A percentile compares a stretch with the other conserved stretches of the same genome.
Conservation (phyloP, 2,797 vertebrate genomes). For the Eulemur mongoz region DNA sequence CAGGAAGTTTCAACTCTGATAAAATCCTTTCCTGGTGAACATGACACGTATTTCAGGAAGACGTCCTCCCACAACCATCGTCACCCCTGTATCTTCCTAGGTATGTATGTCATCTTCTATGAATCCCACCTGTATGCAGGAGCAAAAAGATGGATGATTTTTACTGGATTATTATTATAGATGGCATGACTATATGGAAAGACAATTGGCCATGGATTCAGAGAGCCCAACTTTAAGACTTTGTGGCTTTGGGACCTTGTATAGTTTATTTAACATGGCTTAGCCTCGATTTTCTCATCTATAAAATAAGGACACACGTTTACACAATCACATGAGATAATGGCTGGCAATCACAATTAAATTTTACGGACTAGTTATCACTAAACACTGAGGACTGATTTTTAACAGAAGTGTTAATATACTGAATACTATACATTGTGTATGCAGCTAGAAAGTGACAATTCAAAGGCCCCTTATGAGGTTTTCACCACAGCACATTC, state of each 20-base stretch:
- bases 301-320: conserved; percentile 16
- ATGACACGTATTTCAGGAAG: neutral
- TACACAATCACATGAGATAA: neutral
- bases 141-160: neutral
- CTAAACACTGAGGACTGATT: conserved; percentile 1
- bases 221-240: neutral
- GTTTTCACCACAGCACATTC: conserved; percentile 26
- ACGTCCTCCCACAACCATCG: neutral
- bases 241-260: neutral
- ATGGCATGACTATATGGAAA: neutral
- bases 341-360: neutral
- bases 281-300: conserved; percentile 24
- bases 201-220: conserved; percentile 7
- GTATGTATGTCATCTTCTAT: neutral
- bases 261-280: neutral
- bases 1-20: neutral
- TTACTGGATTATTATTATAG: neutral
- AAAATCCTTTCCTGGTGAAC: neutral
- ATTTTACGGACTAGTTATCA: neutral
- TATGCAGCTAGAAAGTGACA: neutral
- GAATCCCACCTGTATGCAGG: neutral
- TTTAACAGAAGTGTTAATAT: neutral
- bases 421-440: neutral
- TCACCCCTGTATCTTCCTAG: neutral
- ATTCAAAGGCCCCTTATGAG: neutral